These are phyloP conservation scores for Mycetomoellerius zeteki DNA, from an alignment of 1,140 invertebrate species.

Conservation along the genomic window DNA sequence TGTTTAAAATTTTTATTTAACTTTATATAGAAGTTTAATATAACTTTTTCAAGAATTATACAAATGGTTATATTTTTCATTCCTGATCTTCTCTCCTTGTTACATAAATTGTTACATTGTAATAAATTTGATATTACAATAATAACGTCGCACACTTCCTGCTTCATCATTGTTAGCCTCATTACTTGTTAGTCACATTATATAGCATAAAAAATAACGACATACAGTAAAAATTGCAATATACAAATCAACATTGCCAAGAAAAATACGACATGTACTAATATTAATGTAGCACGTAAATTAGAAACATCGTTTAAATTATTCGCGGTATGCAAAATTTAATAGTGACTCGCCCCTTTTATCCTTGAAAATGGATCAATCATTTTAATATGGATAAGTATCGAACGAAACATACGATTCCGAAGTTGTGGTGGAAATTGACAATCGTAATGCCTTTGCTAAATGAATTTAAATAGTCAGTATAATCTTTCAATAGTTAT, in stretches of 20 bases:
- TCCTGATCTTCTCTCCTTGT: no score
- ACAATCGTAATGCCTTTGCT: background rate
- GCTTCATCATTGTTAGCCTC: no score
- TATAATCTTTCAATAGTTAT: background rate
- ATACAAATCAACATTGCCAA: background rate
- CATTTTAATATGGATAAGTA: background rate
- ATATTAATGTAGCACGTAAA: background rate
- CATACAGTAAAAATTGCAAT: background rate
- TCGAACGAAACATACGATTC: background rate
- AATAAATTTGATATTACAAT: no score
- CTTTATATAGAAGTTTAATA: no score
- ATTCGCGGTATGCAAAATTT: background rate
- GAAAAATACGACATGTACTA: background rate
- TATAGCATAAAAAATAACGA: background rate
- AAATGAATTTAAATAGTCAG: background rate
- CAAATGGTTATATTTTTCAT: no score
- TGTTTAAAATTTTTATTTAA: no score
- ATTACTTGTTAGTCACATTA: background rate
- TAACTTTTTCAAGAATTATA: no score
- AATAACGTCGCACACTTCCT: no score
- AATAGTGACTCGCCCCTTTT: background rate
- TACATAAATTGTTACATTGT: no score
- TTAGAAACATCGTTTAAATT: background rate
- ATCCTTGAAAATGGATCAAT: background rate
- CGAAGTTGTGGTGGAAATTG: background rate